Evolutionary conservation across 2,113 vertebrate genomes (phyloP), one percentile per base, ranked within the genome.

Genomic region (Bambusicola thoracicus): DNA sequence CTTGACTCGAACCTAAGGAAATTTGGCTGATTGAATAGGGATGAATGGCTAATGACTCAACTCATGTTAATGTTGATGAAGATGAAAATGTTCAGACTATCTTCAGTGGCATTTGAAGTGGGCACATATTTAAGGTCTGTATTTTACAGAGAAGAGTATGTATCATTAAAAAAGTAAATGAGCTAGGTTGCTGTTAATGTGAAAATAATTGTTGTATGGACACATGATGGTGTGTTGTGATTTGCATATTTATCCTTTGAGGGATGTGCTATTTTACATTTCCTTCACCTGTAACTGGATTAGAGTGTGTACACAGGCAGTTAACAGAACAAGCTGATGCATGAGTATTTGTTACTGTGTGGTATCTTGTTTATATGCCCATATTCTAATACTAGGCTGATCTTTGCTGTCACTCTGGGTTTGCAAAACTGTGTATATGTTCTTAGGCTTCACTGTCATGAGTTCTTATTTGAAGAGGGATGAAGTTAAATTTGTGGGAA

Each of bases 71-170:
- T 93, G 58, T 85, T 86, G 61, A 69, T 94, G 89, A 94, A 95
- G 89, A 93, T 92, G 73, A 96, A 85, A 91, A 24, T 91, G 46
- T n/a, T 93, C 62, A 91, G 67, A 82, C 78, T 78, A 0, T 66
- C 91, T 95, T 55, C 89, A 93, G 27, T 92, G 91, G 30, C 58
- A 92, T 84, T 95, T 95, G 92, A 95, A 69, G 89, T 74, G 89
- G 84, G 91, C 78, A 61, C 58, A 1, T 86, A 22, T 61, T 88
- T 36, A 93, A 95, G 80, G 77, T 90, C 85, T 96, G 89, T 93
- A 92, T 91, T 93, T 89, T 87, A 87, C 58, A 81, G 58, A 72
- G 61, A 88, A 86, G 36, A 90, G n/a, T 92, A 41, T 73, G 70
- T 93, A 49, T 83, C 34, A 21, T 92, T 56, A 34, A 73, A 74